Percentiles rank a stretch among this genome's conserved stretches.
phyloP scores from a whole-genome alignment of 1,140 invertebrate genomes.

The Musca domestica region DNA sequence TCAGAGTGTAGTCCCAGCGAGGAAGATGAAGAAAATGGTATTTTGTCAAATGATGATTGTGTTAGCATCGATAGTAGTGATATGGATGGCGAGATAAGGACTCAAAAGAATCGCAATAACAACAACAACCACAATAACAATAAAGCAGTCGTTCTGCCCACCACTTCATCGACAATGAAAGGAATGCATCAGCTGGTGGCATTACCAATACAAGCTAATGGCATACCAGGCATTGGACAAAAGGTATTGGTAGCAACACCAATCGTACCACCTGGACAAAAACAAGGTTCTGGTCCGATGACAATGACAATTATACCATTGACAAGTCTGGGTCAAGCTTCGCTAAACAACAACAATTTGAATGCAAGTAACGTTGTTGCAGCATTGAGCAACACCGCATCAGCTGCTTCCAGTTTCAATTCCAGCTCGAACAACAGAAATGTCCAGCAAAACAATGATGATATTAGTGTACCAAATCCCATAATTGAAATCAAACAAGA shows the following conservation, averaged over 20 bases:
- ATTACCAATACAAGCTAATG: slow-evolving; percentile 35
- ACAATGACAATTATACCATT: slow-evolving; percentile 51
- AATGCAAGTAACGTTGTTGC: not conserved
- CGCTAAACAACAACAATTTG: not conserved
- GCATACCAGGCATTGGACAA: slow-evolving; percentile 38
- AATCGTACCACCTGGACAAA: slow-evolving; percentile 34
- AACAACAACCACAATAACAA: slow-evolving; percentile 5
- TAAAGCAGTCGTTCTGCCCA: not conserved
- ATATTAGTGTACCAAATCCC: slow-evolving; percentile 36
- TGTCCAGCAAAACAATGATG: not conserved
- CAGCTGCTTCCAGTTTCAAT: not conserved
- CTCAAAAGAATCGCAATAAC: not conserved
- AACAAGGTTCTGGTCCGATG: slow-evolving; percentile 32
- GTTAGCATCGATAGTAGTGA: not conserved
- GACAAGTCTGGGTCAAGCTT: slow-evolving; percentile 37
- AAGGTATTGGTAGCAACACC: slow-evolving; percentile 49
- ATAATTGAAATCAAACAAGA: slow-evolving; percentile 46
- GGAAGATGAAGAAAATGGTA: slow-evolving; percentile 23
- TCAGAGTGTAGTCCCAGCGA: slow-evolving; percentile 30
- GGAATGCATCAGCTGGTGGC: slow-evolving; percentile 25
- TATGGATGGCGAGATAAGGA: not conserved
- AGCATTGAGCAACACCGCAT: not conserved
- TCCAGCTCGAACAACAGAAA: slow-evolving; percentile 16
- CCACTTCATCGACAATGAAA: slow-evolving; percentile 25
- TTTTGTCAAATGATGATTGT: slow-evolving; percentile 26